Evolutionary conservation across 2,797 vertebrate species (phyloP), one percentile per base, ranked within the genome.

Genomic region (Salarias fasciatus): DNA sequence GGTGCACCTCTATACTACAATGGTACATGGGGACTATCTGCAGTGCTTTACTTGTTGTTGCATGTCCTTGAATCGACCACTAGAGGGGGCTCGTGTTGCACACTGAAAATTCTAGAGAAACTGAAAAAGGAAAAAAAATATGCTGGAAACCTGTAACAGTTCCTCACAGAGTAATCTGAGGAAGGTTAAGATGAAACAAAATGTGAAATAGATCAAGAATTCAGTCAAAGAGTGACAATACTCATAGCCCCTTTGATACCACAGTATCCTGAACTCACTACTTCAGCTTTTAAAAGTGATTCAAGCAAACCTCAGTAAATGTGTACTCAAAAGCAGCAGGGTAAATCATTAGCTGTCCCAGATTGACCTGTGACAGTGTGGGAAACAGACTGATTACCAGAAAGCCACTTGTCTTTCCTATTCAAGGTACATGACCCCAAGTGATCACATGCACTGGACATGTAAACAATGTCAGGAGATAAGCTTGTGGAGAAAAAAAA

Each of bases 1-100:
- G 3, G 18, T 3, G 18, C 18, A 24, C 18, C 18, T 24, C 18
- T 24, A 24, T 24, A 24, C 18, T 2, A 24, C n/a, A n/a, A 31
- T 9, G 11, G 57, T 13, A 36, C 31, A 9, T 3, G 24, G 5
- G 0, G 2, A 31, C 11, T 9, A 11, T 49, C 31, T n/a, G 14
- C 1, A 1, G 5, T 12, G 4, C 9, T 35, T 6, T 46, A n/a
- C n/a, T 3, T 38, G n/a, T 51, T 14, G 51, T 3, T 80, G 53
- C 67, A 77, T 15, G 11, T 41, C 14, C 36, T 42, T 13, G 1
- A 0, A 77, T 55, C 60, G 40, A 37, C 79, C 90, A 88, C 68
- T 62, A 90, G 89, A 75, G 77, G 90, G 86, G 24, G 67, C 82
- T 87, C 14, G 29, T 87, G 85, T 57, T 68, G 61, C 15, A 84